Base-by-base conservation (phyloP, 2,888 invertebrate genomes). In the Tachina lurida region DNA sequence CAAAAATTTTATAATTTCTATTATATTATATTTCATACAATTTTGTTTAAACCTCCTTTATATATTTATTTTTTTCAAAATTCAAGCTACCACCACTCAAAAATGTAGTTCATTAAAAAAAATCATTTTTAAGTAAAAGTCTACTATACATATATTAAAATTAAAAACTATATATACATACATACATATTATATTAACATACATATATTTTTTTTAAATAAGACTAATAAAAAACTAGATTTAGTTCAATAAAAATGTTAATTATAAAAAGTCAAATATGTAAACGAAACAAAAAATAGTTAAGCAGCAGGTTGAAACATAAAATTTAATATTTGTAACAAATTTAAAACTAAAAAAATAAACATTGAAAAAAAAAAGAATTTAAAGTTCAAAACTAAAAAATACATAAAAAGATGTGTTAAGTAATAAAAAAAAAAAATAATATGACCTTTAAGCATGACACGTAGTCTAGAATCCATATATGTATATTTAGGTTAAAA, bases 381-480 rank as follows among this genome's bases (percentile, higher is more conserved):
- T 84, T 84, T 84, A 80, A 80, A 84, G 84, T 84, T 84, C 75
- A 84, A 84, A 84, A 84, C 80, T 84, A 67, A 58, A 68, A 84
- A 79, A 79, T 22, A 15, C 52, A 78, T 31, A 65, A 43, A 31
- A 65, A 41, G 41, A 49, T 71, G 62, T 79, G 54, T 73, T 65
- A 79, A 79, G 79, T 54, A 71, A 79, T 58, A 31, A 65, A 63
- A 62, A 49, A 62, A 62, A 19, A 43, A 67, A 56, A 39, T 49
- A 43, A 39, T 62, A 78, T 54, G 78, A 70, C 49, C 52, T 75
- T 63, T 75, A 73, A 73, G 17, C 41, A 67, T 58, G 47, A 47
- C 17, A 47, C 10, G 41, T 43, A 43, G 52, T 67, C 19, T 65
- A 17, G 76, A 47, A 31, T 67, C n/a, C 67, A 67, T 49, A 49